phyloP scores from a whole-genome alignment of 2,113 vertebrate genomes.

The Myiozetetes cayanensis region DNA sequence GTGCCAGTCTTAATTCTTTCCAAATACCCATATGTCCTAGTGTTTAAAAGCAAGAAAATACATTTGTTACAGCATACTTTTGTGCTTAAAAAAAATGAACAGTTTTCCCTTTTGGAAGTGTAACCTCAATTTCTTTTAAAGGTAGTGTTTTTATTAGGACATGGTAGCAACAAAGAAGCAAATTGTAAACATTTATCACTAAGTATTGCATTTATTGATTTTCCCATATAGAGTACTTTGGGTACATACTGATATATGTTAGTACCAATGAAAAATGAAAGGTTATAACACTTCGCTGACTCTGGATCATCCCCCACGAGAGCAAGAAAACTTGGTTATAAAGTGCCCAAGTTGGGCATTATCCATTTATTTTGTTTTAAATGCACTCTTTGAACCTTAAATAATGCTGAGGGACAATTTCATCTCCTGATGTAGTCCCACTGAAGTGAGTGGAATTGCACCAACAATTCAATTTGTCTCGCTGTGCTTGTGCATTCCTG shows the following conservation, averaged over 20 bases:
- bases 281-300: conserved; percentile 57
- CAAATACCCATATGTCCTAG: not conserved
- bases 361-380: conserved; percentile 36
- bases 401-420: conserved; percentile 30
- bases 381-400: conserved; percentile 12
- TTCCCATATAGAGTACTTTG: conserved; percentile 50
- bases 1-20: not conserved
- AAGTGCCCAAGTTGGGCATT: not conserved
- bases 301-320: conserved; percentile 27
- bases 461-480: not conserved
- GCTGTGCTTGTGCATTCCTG: not conserved
- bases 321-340: not conserved
- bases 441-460: not conserved
- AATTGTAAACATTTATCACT: conserved; percentile 73
- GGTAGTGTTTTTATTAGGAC: conserved; percentile 54
- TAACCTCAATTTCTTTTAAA: conserved; percentile 52
- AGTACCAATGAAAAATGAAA: conserved; percentile 52
- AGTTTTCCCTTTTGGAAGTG: not conserved
- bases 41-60: not conserved
- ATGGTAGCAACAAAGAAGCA: conserved; percentile 33
- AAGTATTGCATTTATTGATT: conserved; percentile 68
- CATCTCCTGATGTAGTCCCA: not conserved
- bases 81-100: not conserved
- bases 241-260: conserved; percentile 49
- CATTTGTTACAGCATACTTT: not conserved